phyloP scores from a whole-genome alignment of 2,888 invertebrate species.

The Barypeithes pellucidus region DNA sequence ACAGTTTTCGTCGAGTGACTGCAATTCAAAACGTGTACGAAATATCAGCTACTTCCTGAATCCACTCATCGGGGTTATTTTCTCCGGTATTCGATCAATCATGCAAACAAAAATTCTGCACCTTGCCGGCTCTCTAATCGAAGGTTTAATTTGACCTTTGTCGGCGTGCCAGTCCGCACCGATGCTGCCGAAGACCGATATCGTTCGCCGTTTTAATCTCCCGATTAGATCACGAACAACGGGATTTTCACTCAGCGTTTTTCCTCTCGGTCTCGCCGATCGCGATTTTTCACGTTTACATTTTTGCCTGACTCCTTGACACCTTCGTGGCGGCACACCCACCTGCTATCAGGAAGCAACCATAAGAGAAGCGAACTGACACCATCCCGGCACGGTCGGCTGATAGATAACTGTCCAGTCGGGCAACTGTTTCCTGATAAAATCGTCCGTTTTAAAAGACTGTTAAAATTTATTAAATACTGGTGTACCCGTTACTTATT shows the following conservation, averaged over 20 bases:
- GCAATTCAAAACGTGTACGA: too few relatives aligned
- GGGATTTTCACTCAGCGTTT: conserved; percentile 34
- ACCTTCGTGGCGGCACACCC: conserved; percentile 37
- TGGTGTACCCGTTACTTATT: neutral
- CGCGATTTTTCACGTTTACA: conserved; percentile 15
- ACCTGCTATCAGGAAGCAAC: conserved; percentile 39
- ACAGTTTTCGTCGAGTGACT: too few relatives aligned
- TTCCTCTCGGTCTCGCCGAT: conserved; percentile 18
- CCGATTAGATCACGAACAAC: conserved; percentile 48
- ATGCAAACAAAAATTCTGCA: neutral
- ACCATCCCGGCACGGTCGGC: conserved; percentile 31
- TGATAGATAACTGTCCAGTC: conserved; percentile 37
- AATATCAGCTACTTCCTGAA: too few relatives aligned
- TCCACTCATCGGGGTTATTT: neutral
- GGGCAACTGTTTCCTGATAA: conserved; percentile 27
- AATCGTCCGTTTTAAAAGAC: conserved; percentile 4
- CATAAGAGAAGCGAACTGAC: conserved; percentile 28
- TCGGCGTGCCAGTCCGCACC: conserved; percentile 23
- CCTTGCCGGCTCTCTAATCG: neutral
- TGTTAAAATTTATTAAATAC: neutral
- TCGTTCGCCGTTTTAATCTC: conserved; percentile 48
- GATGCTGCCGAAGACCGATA: conserved; percentile 38
- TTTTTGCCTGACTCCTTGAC: conserved; percentile 39
- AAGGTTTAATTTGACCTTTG: conserved; percentile 44
- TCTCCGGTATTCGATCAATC: neutral